phyloP scores from a whole-genome alignment of 2,888 invertebrate species.

The Phanerotoma sp. region DNA sequence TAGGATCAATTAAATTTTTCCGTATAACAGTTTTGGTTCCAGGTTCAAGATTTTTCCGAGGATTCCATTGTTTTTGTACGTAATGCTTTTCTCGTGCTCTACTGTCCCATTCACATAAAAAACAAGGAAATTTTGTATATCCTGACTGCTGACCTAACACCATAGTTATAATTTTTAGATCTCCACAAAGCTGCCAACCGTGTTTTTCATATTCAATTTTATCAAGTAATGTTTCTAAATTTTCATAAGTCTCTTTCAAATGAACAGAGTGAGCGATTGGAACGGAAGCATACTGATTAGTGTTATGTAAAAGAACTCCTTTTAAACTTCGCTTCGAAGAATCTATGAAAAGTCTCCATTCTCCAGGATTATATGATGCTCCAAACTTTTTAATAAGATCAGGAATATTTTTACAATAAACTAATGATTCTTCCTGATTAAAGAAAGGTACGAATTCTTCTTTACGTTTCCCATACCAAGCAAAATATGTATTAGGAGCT shows the following conservation, averaged over 20 bases:
- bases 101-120: constrained; percentile 41
- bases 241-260: constrained; percentile 37
- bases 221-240: constrained; percentile 27
- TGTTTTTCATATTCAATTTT: constrained; percentile 36
- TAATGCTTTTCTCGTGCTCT: constrained; percentile 32
- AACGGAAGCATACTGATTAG: constrained; percentile 43
- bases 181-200: constrained; percentile 36
- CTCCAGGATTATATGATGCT: no score
- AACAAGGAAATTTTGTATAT: constrained; percentile 40
- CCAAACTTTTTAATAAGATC: neutral
- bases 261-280: constrained; percentile 38
- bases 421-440: neutral
- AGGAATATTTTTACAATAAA: neutral
- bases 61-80: constrained; percentile 6
- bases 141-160: constrained; percentile 41
- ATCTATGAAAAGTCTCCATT: constrained; percentile 43
- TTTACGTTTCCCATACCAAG: neutral
- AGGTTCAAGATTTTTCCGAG: constrained; percentile 6
- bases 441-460: neutral
- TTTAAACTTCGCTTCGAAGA: constrained; percentile 39
- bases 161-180: constrained; percentile 37
- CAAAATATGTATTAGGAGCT: neutral
- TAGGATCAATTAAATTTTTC: constrained; percentile 9
- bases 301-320: constrained; percentile 38
- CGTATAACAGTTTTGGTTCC: constrained; percentile 12